Percentiles rank a stretch among this genome's conserved stretches.
These are phyloP conservation scores for Pterocles burchelli DNA, from an alignment of 2,113 vertebrate genomes.

Conservation along the genomic window DNA sequence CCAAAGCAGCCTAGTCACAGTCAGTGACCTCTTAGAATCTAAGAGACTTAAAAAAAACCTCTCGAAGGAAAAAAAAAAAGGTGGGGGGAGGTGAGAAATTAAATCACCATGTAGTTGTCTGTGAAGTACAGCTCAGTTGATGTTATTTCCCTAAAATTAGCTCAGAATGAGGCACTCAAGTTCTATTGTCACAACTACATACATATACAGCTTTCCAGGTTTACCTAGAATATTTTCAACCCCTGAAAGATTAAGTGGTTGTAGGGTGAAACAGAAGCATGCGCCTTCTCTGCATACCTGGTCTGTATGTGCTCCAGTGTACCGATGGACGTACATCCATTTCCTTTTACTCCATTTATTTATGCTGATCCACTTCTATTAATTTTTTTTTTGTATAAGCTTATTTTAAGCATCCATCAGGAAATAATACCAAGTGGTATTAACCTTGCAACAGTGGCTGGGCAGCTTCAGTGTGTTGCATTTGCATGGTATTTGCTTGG, in stretches of 20 bases:
- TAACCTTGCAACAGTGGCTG: conserved; percentile 85
- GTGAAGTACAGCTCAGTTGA: background rate
- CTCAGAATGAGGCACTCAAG: background rate
- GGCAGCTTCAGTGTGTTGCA: conserved; percentile 81
- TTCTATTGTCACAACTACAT: background rate
- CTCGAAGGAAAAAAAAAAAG: background rate
- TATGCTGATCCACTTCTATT: background rate
- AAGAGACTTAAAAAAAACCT: background rate
- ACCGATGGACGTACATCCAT: background rate
- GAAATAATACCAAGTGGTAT: background rate
- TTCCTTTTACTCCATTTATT: background rate
- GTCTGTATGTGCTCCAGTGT: background rate
- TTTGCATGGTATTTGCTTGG: conserved; percentile 75
- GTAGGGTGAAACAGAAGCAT: background rate
- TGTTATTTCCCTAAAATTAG: background rate
- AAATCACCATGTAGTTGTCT: background rate
- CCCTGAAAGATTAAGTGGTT: background rate
- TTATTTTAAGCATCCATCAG: background rate
- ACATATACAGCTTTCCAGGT: background rate
- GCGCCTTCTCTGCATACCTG: background rate
- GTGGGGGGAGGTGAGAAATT: accelerated
- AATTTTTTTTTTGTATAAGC: background rate
- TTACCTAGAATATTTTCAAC: background rate
- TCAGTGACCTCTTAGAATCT: background rate
- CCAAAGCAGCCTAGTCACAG: background rate